Evolutionary conservation across 2,113 vertebrate species (phyloP), one percentile per base, ranked within the genome.

Genomic region (Hyperoodon ampullatus): DNA sequence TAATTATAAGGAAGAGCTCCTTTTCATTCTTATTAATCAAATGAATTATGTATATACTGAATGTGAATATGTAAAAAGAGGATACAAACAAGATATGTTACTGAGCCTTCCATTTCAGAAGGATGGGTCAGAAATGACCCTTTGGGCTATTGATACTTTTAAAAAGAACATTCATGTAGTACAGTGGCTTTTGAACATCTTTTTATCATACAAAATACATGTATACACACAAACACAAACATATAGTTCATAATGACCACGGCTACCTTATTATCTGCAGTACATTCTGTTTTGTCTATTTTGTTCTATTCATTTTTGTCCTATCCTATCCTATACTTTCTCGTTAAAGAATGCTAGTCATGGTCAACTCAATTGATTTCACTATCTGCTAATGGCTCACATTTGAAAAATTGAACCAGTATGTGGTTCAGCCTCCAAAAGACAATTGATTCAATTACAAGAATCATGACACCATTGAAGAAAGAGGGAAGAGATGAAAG

Each of bases 1-100:
- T 66, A 26, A 47, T 77, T 78, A 26, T 60, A 88, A 90, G 42
- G 33, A 77, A 83, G 30, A 86, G 6, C 3, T 83, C 18, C 16
- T 86, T 94, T 94, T 81, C n/a, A 90, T 47, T 53, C 11, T 78
- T 61, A 72, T 78, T 71, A 72, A 86, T 87, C 10, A 72, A 84
- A 71, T 53, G 5, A 63, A 44, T 50, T 89, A 1, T 23, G 11
- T 71, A 47, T 68, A 60, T 80, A 70, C 33, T 95, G 24, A 92
- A 72, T 70, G 30, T 11, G 24, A 28, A 33, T 60, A 93, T 60
- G 8, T 39, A 42, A 78, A 83, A 19, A 80, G 60, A 21, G 72
- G 55, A 80, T 39, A 44, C 28, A 85, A 77, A 33, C 3, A 15
- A 15, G 1, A 35, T 84, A 6, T 58, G 77, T 90, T 70, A 66